Base-by-base conservation (phyloP, 1,140 invertebrate species). In the Drosophila pseudoananassae region DNA sequence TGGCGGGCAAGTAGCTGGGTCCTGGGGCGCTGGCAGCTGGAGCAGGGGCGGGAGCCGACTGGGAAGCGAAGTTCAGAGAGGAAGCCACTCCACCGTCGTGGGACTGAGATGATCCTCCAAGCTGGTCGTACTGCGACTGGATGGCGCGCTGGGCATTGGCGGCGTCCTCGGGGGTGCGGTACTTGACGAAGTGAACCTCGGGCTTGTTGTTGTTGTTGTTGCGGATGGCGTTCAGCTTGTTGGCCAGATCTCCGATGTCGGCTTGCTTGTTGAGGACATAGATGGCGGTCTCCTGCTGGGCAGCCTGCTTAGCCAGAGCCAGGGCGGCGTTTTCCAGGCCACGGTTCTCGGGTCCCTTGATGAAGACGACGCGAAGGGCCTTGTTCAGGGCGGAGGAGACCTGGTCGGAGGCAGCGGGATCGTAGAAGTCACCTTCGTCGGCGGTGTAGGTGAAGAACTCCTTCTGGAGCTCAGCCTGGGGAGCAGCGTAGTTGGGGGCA, bases 261-360 rank as follows among this genome's bases (percentile, higher is more conserved):
- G 84, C 73, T 66, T 91, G 85, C 45, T 90, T 91, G 63, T 78
- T 78, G 5, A 91, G 76, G 8, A 91, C 81, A 54, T 91, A 91
- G 65, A 91, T 87, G 63, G 90, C 89, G 14, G 87, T 91, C 57
- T 83, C 71, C 51, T 90, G 79, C 45, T 90, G 66, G 17, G 60
- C 59, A 61, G 83, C 84, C 61, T 88, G 84, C 68, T 82, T 82
- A 43, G 78, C 78, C 49, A 81, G 50, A 29, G 68, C 46, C 25
- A 78, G 45, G 5, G 76, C 78, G 15, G 75, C 78, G 15, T 81
- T 36, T 45, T 78, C 71, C 45, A 81, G 63, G 1, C 71, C 76
- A 9, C 31, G 10, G 47, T 75, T 70, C 58, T 81, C 75, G 45
- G 78, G 78, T 47, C 70, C 75, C 58, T 78, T 78, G 36, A 81